Conservation (phyloP, 2,113 vertebrate genomes). For the Entomyzon cyanotis region DNA sequence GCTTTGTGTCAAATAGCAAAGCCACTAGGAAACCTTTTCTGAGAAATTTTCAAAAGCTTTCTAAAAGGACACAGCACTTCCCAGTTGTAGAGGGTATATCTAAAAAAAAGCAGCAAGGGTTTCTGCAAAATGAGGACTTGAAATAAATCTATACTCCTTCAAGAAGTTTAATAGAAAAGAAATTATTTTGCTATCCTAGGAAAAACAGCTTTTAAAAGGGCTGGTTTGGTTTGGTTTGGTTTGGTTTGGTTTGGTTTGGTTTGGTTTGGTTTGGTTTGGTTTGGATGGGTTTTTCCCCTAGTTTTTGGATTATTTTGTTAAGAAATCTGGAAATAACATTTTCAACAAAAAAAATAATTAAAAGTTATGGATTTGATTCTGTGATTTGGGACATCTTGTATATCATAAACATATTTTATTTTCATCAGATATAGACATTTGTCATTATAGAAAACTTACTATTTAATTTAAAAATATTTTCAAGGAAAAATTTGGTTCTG, state of each 20-base stretch:
- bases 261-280: too few relatives aligned
- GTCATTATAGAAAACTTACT: background rate
- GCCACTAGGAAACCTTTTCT: background rate
- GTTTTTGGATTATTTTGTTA: background rate
- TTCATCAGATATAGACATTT: background rate
- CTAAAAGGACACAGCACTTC: background rate
- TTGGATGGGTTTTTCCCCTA: background rate
- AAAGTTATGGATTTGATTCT: background rate
- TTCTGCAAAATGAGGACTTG: background rate
- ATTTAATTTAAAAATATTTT: background rate
- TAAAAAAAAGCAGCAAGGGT: background rate
- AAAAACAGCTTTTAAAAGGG: background rate
- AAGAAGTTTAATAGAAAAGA: background rate
- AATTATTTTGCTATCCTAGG: background rate
- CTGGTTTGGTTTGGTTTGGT: background rate
- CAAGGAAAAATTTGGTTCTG: background rate
- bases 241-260: background rate
- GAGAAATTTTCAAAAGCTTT: slow-evolving; percentile 1
- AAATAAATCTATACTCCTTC: background rate
- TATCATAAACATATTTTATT: background rate
- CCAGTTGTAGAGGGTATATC: background rate
- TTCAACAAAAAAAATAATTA: background rate
- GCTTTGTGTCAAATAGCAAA: background rate
- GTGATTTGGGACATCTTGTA: background rate
- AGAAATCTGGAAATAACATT: background rate